Conservation (phyloP, 1,140 invertebrate species). For the Drosophila biarmipes region DNA sequence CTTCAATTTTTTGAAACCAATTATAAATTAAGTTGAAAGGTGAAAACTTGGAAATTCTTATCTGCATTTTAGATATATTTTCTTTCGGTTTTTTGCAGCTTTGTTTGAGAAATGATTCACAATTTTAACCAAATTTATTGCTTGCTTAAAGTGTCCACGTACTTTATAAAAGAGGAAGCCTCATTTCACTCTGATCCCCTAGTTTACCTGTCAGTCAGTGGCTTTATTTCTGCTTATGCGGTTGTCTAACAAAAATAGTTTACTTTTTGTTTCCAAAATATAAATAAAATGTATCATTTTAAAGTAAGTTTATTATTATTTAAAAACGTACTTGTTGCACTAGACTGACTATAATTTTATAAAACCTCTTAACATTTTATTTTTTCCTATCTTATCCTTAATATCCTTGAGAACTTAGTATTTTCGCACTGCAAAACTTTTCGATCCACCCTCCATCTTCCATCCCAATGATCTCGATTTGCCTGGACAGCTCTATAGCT, state of each 20-base stretch:
- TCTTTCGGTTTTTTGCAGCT: neutral
- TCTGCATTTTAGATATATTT: neutral
- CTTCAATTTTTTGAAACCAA: too few species aligned
- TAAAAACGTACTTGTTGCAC: too few species aligned
- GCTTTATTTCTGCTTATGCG: conserved; percentile 2
- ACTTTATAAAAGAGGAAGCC: neutral
- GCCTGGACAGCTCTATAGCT: conserved; percentile 21
- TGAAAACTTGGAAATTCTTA: too few species aligned
- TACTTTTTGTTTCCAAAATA: neutral
- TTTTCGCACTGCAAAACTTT: neutral
- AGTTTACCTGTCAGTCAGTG: conserved; percentile 1
- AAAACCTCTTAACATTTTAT: too few species aligned
- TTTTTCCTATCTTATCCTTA: too few species aligned
- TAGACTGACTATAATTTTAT: too few species aligned
- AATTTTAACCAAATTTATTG: neutral
- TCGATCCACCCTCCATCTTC: conserved; percentile 14
- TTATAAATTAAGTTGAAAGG: too few species aligned
- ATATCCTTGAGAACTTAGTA: too few species aligned
- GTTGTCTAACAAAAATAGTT: neutral
- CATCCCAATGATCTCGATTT: conserved; percentile 38
- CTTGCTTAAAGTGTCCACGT: conserved; percentile 1
- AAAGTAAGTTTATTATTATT: too few species aligned
- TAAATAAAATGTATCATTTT: too few species aligned
- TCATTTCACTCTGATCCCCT: neutral
- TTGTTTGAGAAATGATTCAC: conserved; percentile 7